A percentile compares a stretch with the other conserved stretches of the same genome.
Evolutionary conservation across 2,888 invertebrate species (phyloP).

Genomic region (Ennomos quercinarius): DNA sequence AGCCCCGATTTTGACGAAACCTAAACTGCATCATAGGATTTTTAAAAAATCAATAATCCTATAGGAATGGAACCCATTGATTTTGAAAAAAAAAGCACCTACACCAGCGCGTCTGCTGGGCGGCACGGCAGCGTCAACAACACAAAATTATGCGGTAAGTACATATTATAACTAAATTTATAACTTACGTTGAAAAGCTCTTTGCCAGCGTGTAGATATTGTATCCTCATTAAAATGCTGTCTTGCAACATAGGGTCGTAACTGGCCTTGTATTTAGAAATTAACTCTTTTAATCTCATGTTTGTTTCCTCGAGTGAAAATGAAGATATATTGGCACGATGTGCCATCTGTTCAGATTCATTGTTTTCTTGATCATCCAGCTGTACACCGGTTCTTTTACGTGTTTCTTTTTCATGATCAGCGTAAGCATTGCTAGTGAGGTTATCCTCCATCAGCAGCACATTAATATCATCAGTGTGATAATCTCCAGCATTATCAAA

Average conservation of each 20-base stretch:
- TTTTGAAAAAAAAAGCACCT: too few relatives aligned
- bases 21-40: too few relatives aligned
- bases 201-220: constrained; percentile 46
- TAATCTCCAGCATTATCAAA: constrained; percentile 51
- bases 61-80: too few relatives aligned
- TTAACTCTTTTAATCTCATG: constrained; percentile 40
- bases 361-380: constrained; percentile 50
- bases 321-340: constrained; percentile 37
- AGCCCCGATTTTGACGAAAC: too few relatives aligned
- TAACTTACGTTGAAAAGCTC: constrained; percentile 60
- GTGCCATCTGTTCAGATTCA: constrained; percentile 13
- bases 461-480: constrained; percentile 30
- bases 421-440: constrained; percentile 30
- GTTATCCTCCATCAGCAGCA: constrained; percentile 38
- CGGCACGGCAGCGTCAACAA: too few relatives aligned
- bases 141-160: too few relatives aligned
- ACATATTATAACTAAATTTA: too few relatives aligned
- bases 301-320: constrained; percentile 51
- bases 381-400: constrained; percentile 48
- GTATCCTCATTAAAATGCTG: constrained; percentile 35
- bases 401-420: constrained; percentile 43
- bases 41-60: too few relatives aligned
- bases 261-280: constrained; percentile 33
- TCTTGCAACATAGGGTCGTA: constrained; percentile 7
- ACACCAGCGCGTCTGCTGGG: too few relatives aligned